Conservation (phyloP, 2,797 vertebrate genomes). For the Schizothorax lantsangensis region DNA sequence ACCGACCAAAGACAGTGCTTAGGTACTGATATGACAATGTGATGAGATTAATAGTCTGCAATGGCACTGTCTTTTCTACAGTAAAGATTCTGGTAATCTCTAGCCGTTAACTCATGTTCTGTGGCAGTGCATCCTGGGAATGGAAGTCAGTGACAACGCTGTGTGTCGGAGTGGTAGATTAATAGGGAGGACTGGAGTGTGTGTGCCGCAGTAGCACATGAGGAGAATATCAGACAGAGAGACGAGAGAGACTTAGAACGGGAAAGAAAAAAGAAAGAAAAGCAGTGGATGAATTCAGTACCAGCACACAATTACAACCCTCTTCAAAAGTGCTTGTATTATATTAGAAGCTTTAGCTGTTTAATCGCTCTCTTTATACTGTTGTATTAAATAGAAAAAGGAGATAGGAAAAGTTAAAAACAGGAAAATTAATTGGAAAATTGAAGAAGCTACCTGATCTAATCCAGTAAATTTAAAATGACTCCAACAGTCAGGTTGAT, state of each 20-base stretch:
- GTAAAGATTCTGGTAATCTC: constrained; percentile 29
- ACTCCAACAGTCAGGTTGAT: background rate
- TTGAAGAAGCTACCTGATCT: background rate
- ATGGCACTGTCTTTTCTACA: background rate
- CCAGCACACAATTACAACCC: constrained; percentile 6
- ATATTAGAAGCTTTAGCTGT: background rate
- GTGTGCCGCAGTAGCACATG: constrained; percentile 90
- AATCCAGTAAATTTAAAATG: background rate
- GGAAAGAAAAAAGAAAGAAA: constrained; percentile 56
- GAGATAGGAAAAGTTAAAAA: background rate
- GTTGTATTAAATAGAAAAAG: background rate
- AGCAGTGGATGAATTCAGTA: constrained; percentile 32
- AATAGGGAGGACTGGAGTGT: constrained; percentile 88
- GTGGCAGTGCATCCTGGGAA: constrained; percentile 69
- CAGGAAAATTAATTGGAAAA: background rate
- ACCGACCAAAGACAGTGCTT: background rate
- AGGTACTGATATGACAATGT: constrained; percentile 9
- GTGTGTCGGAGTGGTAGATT: constrained; percentile 87
- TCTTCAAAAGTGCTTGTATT: background rate
- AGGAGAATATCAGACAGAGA: constrained; percentile 82
- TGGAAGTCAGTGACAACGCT: constrained; percentile 80
- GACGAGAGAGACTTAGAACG: constrained; percentile 5
- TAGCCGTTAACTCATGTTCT: constrained; percentile 62
- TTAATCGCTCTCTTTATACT: background rate
- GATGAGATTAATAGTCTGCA: constrained; percentile 20